Base-by-base conservation (phyloP, 2,797 vertebrate species). In the Sebastes baramenuke region DNA sequence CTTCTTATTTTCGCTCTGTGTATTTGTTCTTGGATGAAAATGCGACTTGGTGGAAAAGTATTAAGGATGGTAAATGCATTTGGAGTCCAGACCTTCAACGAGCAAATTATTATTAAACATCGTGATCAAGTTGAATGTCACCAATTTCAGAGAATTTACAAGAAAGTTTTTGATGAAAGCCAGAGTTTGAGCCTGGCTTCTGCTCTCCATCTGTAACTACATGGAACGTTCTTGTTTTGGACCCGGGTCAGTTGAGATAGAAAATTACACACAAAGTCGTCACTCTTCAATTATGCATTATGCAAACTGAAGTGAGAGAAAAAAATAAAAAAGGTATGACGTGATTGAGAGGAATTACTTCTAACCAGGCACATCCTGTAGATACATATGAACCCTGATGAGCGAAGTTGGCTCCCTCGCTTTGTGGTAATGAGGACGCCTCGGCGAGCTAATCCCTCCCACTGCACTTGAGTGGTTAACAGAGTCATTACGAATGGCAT, bases 381-480 rank as follows among this genome's bases (percentile, higher is more conserved):
- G 76, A 71, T 81, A 56, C 60, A 79, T 66, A 72, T 75, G 34
- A 84, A 78, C 65, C 42, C 61, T 32, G 82, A 79, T 79, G 74
- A 86, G 80, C 72, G 65, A 66, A 83, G 66, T 36, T 80, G 49
- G 60, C 77, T 83, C 27, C 20, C 42, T 73, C 3, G n/a, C 62
- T 73, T 71, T 84, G 74, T 60, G 67, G 70, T 82, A 59, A 77
- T 75, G 76, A 89, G 68, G 67, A 87, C 78, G 75, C 58, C 60
- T 84, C 74, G 62, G 66, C 11, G 18, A 75, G 73, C 80, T 66
- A 79, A 85, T 84, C 78, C 79, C 42, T 75, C 79, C 80, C 70
- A 74, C 74, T 84, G 78, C 71, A 86, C 81, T 88, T 30, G 55
- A 85, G 83, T 82, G 79, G 72, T 81, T 80, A 81, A 80, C 64